Evolutionary conservation across 2,113 vertebrate genomes (phyloP).

Genomic region (Burhinus bistriatus): DNA sequence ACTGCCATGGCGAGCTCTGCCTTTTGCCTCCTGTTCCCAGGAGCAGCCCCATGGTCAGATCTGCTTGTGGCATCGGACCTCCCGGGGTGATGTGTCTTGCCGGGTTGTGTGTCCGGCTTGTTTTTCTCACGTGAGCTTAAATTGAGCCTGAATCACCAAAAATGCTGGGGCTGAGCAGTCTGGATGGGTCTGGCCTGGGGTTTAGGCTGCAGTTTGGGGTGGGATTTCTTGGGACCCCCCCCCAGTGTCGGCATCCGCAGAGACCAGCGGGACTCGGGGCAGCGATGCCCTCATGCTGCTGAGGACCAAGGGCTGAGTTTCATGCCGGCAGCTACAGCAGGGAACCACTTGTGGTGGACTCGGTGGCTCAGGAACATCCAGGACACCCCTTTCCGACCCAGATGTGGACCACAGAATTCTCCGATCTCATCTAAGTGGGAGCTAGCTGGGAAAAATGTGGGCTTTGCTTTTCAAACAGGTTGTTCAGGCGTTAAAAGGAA

Average conservation of each 20-base stretch:
- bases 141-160: neutral
- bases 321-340: neutral
- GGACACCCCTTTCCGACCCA: neutral
- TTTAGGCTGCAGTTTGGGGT: neutral
- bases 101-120: rapidly evolving
- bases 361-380: neutral
- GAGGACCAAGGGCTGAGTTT: neutral
- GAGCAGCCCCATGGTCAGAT: neutral
- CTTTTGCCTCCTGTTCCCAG: neutral
- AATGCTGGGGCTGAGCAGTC: neutral
- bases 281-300: rapidly evolving
- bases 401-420: rapidly evolving
- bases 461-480: neutral
- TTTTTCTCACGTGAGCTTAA: neutral
- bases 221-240: neutral
- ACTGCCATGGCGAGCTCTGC: neutral
- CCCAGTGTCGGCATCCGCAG: rapidly evolving
- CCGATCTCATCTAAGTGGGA: neutral
- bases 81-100: neutral
- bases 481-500: neutral
- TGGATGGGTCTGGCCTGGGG: no score
- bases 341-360: rapidly evolving
- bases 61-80: neutral
- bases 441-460: neutral
- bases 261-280: rapidly evolving